Evolutionary conservation across 23 tunicate genomes (phyloP), one percentile per base, ranked within the genome.

Genomic region (Diplosoma virens): DNA sequence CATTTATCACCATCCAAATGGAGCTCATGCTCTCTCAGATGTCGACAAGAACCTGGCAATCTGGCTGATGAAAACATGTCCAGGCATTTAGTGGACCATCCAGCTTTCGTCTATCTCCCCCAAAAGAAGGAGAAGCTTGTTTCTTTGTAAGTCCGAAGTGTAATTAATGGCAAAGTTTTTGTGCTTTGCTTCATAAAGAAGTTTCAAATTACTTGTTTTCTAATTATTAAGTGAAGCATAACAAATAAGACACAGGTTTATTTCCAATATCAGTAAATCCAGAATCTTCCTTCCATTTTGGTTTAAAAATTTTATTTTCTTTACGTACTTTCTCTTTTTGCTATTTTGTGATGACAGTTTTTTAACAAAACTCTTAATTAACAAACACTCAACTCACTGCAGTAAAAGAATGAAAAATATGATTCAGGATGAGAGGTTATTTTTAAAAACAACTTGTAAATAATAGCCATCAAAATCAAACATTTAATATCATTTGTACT

Each of bases 221-320:
- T 77, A 77, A 77, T 58, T 70, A 32, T 22, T 77, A 56, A 59
- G 71, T 55, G 55, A 77, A 77, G 70, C 81, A 32, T 77, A 71
- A 59, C 81, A 77, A 56, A 77, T 77, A 75, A 58, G 80, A 58
- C 80, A 75, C 67, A 75, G 80, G 80, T 56, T 75, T 75, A 56
- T 47, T 68, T 75, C 80, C 68, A 33, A 32, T 75, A 58, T 75
- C 67, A 33, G 68, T 54, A 48, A 75, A 75, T 75, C 47, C 47
- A 56, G 58, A 75, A 47, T 75, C 80, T 75, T 56, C 80, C 68
- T 75, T 32, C 80, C 80, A 75, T 58, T 75, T 50, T 75, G 67
- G 32, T 33, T 75, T 75, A 75, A 75, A 75, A 58, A 68, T 75
- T 75, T 68, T 75, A 56, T 75, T 75, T n/a, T 75, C 80, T 48